A percentile compares a stretch with the other conserved stretches of the same genome.
phyloP scores from a whole-genome alignment of 2,797 vertebrate species.

The Delichon dasypus region DNA sequence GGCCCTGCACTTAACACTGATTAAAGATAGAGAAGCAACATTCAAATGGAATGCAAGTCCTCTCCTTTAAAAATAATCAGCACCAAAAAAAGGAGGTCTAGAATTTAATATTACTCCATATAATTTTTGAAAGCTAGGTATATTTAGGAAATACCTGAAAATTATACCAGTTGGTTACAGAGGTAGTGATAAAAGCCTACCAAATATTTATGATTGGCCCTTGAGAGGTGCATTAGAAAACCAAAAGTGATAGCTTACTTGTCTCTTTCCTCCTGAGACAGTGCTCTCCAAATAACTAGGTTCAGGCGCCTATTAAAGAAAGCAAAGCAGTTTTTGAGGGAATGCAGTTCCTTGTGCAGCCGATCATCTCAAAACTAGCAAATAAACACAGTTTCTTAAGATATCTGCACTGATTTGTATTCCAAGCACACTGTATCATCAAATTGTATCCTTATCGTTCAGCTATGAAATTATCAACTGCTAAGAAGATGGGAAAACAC shows the following conservation, averaged over 20 bases:
- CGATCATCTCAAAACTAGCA: neutral
- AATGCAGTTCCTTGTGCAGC: neutral
- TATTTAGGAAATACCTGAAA: neutral
- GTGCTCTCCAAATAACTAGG: constrained; percentile 75
- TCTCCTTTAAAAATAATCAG: neutral
- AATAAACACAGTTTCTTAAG: constrained; percentile 24
- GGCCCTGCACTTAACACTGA: neutral
- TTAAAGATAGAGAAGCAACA: neutral
- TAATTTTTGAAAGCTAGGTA: neutral
- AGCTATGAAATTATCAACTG: constrained; percentile 57
- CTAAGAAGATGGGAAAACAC: constrained; percentile 43
- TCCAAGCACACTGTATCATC: neutral
- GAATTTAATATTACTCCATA: neutral
- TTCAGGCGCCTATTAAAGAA: constrained; percentile 74
- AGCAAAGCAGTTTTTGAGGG: constrained; percentile 14
- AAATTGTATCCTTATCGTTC: neutral
- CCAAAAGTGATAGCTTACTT: constrained; percentile 71
- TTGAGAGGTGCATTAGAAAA: neutral
- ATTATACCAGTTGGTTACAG: neutral
- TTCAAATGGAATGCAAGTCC: neutral
- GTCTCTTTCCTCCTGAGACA: constrained; percentile 77
- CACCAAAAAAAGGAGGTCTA: neutral
- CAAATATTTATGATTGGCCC: neutral
- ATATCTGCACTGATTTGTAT: constrained; percentile 37
- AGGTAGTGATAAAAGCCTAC: neutral